Percentiles rank a stretch among this genome's conserved stretches.
These are phyloP conservation scores for Hydrochoerus hydrochaeris DNA, from an alignment of 2,113 vertebrate genomes.

Conservation along the genomic window DNA sequence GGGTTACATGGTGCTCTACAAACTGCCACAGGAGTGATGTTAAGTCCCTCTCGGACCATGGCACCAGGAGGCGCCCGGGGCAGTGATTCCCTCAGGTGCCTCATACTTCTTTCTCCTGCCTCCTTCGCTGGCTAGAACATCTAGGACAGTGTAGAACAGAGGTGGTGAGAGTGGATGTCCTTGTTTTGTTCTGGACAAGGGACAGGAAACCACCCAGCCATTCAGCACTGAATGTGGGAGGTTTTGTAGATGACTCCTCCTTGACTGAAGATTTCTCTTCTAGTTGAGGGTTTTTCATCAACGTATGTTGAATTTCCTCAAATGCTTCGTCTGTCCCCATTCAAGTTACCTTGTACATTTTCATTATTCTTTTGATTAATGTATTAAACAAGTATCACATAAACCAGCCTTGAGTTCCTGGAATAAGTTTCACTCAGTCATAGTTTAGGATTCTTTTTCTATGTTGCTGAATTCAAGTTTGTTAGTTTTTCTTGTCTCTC, in stretches of 20 bases:
- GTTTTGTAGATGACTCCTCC: neutral
- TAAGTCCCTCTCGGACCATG: fast-evolving
- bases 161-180: neutral
- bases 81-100: neutral
- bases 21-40: neutral
- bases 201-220: neutral
- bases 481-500: neutral
- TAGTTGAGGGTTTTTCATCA: neutral
- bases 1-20: fast-evolving
- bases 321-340: neutral
- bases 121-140: neutral
- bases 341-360: neutral
- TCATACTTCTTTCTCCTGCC: neutral
- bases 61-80: fast-evolving
- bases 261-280: neutral
- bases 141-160: neutral
- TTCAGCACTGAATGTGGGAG: neutral
- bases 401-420: conserved; percentile 28
- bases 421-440: neutral
- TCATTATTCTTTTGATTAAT: neutral
- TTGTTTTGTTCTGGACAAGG: neutral
- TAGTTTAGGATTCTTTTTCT: neutral
- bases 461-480: neutral
- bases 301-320: neutral
- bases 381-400: neutral